Evolutionary conservation across 2,113 vertebrate genomes (phyloP).

Genomic region (Artemisiospiza belli): DNA sequence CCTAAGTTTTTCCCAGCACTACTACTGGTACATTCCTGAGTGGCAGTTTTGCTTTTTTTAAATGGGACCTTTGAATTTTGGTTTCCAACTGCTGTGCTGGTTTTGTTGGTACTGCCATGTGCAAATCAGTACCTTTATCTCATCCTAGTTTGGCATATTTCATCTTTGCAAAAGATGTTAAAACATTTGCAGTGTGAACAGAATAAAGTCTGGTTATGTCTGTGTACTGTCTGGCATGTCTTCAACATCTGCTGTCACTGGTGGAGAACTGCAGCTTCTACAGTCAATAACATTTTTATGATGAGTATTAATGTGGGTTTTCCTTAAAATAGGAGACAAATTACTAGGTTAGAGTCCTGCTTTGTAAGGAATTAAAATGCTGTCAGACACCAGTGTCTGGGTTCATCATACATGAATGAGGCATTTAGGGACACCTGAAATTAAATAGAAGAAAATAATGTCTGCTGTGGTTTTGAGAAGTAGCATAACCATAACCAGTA

Average conservation of each 20-base stretch:
- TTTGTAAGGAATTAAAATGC: neutral
- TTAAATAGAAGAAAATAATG: neutral
- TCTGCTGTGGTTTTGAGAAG: neutral
- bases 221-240: neutral
- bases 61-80: neutral
- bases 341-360: neutral
- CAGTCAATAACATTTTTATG: slow-evolving; percentile 3
- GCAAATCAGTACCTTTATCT: neutral
- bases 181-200: neutral
- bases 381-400: neutral
- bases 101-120: neutral
- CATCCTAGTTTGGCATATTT: neutral
- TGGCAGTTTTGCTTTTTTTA: neutral
- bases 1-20: neutral
- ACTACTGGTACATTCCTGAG: neutral
- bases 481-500: neutral
- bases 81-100: neutral
- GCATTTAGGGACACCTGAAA: neutral
- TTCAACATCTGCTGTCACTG: slow-evolving; percentile 36
- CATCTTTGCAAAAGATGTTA: neutral
- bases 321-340: neutral
- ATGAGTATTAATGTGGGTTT: neutral
- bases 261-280: neutral
- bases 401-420: neutral
- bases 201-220: neutral